Base-by-base conservation (phyloP, 2,113 vertebrate genomes). In the Hirundichthys speculiger region DNA sequence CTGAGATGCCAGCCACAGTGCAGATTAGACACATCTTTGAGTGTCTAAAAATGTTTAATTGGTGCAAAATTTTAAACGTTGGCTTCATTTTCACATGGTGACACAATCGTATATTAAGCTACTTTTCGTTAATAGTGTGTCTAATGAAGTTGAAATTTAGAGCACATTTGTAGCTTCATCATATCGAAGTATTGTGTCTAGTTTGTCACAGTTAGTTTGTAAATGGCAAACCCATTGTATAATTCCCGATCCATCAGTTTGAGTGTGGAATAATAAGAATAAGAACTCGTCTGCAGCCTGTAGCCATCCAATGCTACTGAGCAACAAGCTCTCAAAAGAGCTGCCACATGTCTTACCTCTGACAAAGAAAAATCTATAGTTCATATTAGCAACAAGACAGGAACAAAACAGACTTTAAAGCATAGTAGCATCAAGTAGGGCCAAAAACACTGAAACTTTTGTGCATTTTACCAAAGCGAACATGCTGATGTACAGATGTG, bases 51-150 rank as follows among this genome's bases (percentile, higher is more conserved):
- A 58, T 58, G 55, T 77, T 78, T 75, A 27, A 10, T 50, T 54
- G 46, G 45, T 61, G 55, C 54, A 75, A 69, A 85, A 63, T 77
- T 72, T 9, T 70, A 76, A 74, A 66, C 61, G 46, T 42, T 52
- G 62, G 49, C 60, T 84, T 82, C 73, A 77, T 80, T 78, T 52
- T 74, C 25, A 57, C 18, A 39, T 20, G 48, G 40, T 85, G 82
- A 79, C 81, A 87, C 69, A 64, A 61, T 75, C 25, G 84, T 88
- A 75, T 63, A 76, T 83, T 55, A 56, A 65, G 81, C 73, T 49
- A 39, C 39, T 83, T 78, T 81, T 80, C 64, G 76, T 84, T 79
- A 84, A 47, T 39, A 40, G 56, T 34, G 73, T 73, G 50, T 74
- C 68, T 74, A 88, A 83, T 75, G 68, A 80, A 80, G 53, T 34